Base-by-base conservation (phyloP, 2,888 invertebrate genomes). In the Dryobotodes eremita region DNA sequence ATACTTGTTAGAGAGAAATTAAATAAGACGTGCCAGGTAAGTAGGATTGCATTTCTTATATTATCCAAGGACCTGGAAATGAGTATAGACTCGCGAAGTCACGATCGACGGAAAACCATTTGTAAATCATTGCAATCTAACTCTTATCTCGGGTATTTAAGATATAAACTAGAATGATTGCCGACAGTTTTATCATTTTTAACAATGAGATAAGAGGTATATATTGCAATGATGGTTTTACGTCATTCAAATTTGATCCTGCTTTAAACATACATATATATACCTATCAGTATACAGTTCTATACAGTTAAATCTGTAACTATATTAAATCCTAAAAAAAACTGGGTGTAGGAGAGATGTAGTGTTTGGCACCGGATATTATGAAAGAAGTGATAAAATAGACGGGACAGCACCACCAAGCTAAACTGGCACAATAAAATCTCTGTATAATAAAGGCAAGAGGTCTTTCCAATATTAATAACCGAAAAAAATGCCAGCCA, bases 381-480 rank as follows among this genome's bases (percentile, higher is more conserved):
- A 26, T 50, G 26, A 61, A 48, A 66, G 10, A 55, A 15, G 10
- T 10, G 26, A 17, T 48, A 31, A 2, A 26, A 42, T 62, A 68
- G 15, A 46, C 3, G 11, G 48, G 3, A 69, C 17, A 70, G 64
- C 17, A 57, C 42, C 36, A 69, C 26, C 8, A 72, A 83, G 72
- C 26, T 26, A 46, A 75, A 76, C 46, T 4, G n/a, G 20, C 23
- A 66, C 80, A 77, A 80, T 83, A 80, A 80, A 83, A 80, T 57
- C 75, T 66, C 50, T 65, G 55, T 71, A 74, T 79, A 59, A 80
- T 85, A 79, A 84, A 75, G 57, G 75, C 55, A 66, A 86, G 78
- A 80, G 72, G 81, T 80, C 79, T 86, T 86, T 65, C 71, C 78
- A 79, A 88, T 86, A 88, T 88, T 88, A 88, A 89, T 89, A 89